A percentile compares a stretch with the other conserved stretches of the same genome.
Evolutionary conservation across 2,797 vertebrate genomes (phyloP).

Genomic region (Sebastes trivittatus): DNA sequence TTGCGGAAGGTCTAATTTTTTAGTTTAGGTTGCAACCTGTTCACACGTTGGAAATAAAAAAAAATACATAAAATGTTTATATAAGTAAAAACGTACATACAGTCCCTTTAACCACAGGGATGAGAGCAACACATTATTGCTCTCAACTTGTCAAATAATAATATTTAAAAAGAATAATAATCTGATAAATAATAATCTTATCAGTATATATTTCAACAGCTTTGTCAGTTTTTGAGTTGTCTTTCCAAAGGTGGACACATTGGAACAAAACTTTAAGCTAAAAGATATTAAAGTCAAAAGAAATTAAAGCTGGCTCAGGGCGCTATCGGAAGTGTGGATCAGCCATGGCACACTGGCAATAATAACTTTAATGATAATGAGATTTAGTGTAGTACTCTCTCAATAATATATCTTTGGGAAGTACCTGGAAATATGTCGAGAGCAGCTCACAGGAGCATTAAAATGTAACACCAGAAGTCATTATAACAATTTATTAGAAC

Average conservation of each 20-base stretch:
- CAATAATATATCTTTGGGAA: slow-evolving; percentile 44
- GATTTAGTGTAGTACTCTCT: slow-evolving; percentile 41
- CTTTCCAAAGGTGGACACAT: not conserved
- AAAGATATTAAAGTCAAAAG: slow-evolving; percentile 1
- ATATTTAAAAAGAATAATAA: too few relatives aligned
- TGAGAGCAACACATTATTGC: too few relatives aligned
- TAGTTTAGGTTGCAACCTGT: too few relatives aligned
- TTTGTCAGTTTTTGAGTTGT: not conserved
- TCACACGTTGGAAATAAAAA: too few relatives aligned
- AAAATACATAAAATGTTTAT: too few relatives aligned
- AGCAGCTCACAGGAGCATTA: slow-evolving; percentile 49
- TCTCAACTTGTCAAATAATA: too few relatives aligned
- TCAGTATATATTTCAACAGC: not conserved
- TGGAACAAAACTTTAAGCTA: not conserved
- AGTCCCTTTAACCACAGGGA: too few relatives aligned
- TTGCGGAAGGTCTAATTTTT: too few relatives aligned
- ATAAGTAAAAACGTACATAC: too few relatives aligned
- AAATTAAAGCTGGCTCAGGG: not conserved
- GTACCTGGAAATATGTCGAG: slow-evolving; percentile 36
- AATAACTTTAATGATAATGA: slow-evolving; percentile 48
- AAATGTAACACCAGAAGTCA: slow-evolving; percentile 52
- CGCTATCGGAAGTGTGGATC: not conserved
- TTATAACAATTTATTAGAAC: slow-evolving; percentile 59
- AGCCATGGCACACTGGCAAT: slow-evolving; percentile 12
- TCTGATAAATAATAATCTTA: not conserved